phyloP scores from a whole-genome alignment of 2,888 invertebrate genomes.

The Yponomeuta plumbellus region DNA sequence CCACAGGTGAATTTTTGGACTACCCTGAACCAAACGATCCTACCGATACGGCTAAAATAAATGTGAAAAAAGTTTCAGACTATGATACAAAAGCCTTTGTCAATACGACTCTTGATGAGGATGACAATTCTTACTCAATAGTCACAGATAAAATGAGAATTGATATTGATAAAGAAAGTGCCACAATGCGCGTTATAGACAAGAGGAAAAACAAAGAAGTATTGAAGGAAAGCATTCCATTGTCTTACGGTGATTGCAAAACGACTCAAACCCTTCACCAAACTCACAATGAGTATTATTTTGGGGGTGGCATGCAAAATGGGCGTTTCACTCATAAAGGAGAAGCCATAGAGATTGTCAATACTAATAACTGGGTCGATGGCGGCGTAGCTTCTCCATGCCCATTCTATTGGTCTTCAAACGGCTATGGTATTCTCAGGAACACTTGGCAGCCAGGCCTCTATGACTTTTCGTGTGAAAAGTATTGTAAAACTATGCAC shows the following conservation, averaged over 20 bases:
- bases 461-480: slow-evolving; percentile 48
- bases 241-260: slow-evolving; percentile 40
- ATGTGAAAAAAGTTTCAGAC: slow-evolving; percentile 41
- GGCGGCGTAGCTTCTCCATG: slow-evolving; percentile 62
- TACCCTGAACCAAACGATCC: slow-evolving; percentile 53
- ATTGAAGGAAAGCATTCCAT: slow-evolving; percentile 44
- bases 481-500: slow-evolving; percentile 41
- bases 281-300: slow-evolving; percentile 51
- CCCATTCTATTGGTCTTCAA: slow-evolving; percentile 65
- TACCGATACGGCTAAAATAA: slow-evolving; percentile 52
- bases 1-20: slow-evolving; percentile 48
- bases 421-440: slow-evolving; percentile 59
- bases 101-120: slow-evolving; percentile 39
- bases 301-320: slow-evolving; percentile 69
- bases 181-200: slow-evolving; percentile 49
- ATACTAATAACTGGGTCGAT: slow-evolving; percentile 58
- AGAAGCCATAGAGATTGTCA: slow-evolving; percentile 49
- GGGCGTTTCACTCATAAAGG: slow-evolving; percentile 64
- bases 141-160: slow-evolving; percentile 50
- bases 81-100: slow-evolving; percentile 47
- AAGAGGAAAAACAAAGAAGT: slow-evolving; percentile 46
- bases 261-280: slow-evolving; percentile 47
- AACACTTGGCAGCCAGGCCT: slow-evolving; percentile 62
- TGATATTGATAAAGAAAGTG: slow-evolving; percentile 46
- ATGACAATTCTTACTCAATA: slow-evolving; percentile 37